Conservation (phyloP, 2,888 invertebrate genomes). For the Steinernema hermaphroditum region DNA sequence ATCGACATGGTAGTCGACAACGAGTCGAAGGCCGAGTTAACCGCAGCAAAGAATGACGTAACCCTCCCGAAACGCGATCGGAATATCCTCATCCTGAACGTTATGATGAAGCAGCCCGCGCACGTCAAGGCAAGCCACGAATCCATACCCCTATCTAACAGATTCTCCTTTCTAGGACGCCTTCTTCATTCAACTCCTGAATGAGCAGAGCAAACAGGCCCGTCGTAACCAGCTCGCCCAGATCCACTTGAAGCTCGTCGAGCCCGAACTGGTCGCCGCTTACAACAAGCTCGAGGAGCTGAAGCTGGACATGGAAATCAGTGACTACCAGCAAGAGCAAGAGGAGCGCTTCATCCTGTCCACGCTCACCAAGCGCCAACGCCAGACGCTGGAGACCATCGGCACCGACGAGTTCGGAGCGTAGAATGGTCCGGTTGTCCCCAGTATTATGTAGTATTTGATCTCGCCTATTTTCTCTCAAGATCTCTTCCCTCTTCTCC, state of each 20-base stretch:
- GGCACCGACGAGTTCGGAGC: slow-evolving; percentile 13
- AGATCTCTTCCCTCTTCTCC: not conserved
- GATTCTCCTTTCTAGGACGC: not conserved
- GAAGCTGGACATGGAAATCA: slow-evolving; percentile 18
- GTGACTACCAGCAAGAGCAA: slow-evolving; percentile 18
- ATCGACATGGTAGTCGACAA: not conserved
- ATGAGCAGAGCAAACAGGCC: slow-evolving; percentile 14
- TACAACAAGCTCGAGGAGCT: slow-evolving; percentile 11
- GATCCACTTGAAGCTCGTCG: not conserved
- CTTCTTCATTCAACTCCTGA: slow-evolving; percentile 2
- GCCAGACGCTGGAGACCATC: not conserved
- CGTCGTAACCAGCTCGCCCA: not conserved
- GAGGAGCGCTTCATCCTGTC: not conserved
- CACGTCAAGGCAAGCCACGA: not conserved
- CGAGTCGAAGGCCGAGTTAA: not conserved
- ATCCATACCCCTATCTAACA: not conserved
- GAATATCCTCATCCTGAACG: slow-evolving; percentile 17
- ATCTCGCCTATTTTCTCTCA: not conserved
- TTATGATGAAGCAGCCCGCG: slow-evolving; percentile 17
- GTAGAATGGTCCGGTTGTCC: not conserved
- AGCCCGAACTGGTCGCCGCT: not conserved
- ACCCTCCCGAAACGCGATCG: slow-evolving; percentile 15
- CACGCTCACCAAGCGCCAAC: slow-evolving; percentile 6
- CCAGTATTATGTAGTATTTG: no score
- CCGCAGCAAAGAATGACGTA: slow-evolving; percentile 6